Base-by-base conservation (phyloP, 2,113 vertebrate species). In the Bostrychus sinensis region DNA sequence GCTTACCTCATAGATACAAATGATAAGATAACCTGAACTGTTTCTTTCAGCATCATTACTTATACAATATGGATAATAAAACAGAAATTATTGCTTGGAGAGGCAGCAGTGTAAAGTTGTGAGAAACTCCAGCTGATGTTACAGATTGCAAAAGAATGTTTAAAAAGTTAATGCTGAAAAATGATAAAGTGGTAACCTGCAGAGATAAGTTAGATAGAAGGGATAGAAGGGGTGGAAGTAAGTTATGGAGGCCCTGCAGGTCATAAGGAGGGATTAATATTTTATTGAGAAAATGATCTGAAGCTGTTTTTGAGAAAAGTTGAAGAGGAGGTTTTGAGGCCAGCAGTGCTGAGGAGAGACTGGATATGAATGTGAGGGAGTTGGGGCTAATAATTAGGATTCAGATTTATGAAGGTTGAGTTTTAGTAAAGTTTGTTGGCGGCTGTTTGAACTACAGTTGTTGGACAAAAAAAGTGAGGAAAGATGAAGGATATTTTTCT, bases 191-290 rank as follows among this genome's bases (percentile, higher is more conserved):
- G 38, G 50, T 22, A 53, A 61, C 30, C 17, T 14, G 16, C 50
- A 30, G 56, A 41, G 41, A 16, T 50, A 13, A 34, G 13, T 22
- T 16, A 25, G 13, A 54, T 25, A 25, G 11, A 48, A 5, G 4
- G 9, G 17, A 20, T 16, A 42, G 23, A 41, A 6, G 53, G 34
- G 39, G 28, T 58, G 32, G 22, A 63, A n/a, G 43, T 39, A 39
- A 23, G 22, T 43, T 56, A 61, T 57, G 39, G 48, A 50, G 17
- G 14, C 16, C 26, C 12, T 28, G 9, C 14, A 65, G 62, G 41
- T 56, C 56, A 14, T 42, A 17, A 32, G 62, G 51, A 67, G 34
- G 64, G 62, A 50, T 69, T 64, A 7, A 45, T 64, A 10, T 34
- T 19, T 55, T 55, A 55, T 55, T 34, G 14, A 32, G 28, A 34